Evolutionary conservation across 2,888 invertebrate genomes (phyloP), one percentile per base, ranked within the genome.

Genomic region (Clitarchus hookeri): DNA sequence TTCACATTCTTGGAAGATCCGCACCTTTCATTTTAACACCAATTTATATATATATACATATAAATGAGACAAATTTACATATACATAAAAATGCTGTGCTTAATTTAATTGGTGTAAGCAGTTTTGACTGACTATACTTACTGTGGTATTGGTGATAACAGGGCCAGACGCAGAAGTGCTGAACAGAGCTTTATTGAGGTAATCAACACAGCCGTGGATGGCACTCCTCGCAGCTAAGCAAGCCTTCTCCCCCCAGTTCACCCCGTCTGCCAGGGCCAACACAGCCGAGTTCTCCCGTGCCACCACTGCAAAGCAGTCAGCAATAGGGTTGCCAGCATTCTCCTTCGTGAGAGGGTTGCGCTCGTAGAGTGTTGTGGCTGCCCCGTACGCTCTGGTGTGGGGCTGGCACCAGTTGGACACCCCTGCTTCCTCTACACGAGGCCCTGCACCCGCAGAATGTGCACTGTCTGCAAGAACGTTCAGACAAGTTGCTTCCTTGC

Each of bases 181-280:
- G 89, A 94, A 95, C 86, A 96, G 91, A 0, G 95, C 95, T 89
- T 94, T 94, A 90, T 97, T 96, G 89, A 98, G 92, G 91, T 97
- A 96, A 89, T 96, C 95, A 89, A 97, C 93, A 89, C 96, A 95
- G 44, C 97, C 97, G 90, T 97, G 96, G 25, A 97, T 94, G 0
- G 97, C 97, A 86, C 97, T 96, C 88, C 96, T 93, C n/a, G 97
- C 96, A 25, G 97, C 97, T 88, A 96, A 92, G 87, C 96, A 94
- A 36, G 97, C 96, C 89, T 96, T 96, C 90, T 96, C 96, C 91
- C 97, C 97, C 97, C 97, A 98, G 92, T 98, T 97, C 3, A 97
- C 97, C 44, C 97, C 97, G 92, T 97, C 97, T 6, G 97, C 97
- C 86, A 98, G 93, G 23, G 96, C 95, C 91, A 97, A 92, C 86